Conservation (phyloP, 2,888 invertebrate species). For the Teleogryllus oceanicus region DNA sequence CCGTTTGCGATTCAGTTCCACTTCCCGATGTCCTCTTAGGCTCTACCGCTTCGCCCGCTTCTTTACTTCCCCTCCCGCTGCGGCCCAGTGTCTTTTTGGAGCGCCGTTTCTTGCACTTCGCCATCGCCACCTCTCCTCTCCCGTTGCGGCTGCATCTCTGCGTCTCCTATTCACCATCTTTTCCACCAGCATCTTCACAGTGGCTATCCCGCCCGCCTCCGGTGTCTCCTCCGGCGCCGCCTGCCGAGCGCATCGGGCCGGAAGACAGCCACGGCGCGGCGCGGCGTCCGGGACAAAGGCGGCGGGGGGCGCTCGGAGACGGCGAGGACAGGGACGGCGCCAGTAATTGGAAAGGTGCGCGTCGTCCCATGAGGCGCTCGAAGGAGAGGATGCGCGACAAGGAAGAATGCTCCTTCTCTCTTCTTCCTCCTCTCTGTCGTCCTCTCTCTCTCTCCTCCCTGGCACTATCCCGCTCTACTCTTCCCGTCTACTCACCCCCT, state of each 20-base stretch:
- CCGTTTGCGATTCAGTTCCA: too few species aligned
- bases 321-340: background rate
- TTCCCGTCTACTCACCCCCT: background rate
- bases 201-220: background rate
- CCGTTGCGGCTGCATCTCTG: too few species aligned
- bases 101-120: too few species aligned
- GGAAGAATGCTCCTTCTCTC: background rate
- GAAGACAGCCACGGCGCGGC: background rate
- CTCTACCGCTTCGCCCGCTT: too few species aligned
- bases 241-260: conserved; percentile 5
- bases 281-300: background rate
- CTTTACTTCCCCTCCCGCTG: too few species aligned
- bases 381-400: background rate
- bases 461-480: background rate
- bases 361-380: background rate
- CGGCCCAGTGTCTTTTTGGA: too few species aligned
- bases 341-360: conserved; percentile 18
- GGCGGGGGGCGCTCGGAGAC: background rate
- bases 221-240: background rate
- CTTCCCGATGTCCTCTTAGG: too few species aligned
- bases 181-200: background rate
- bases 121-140: too few species aligned
- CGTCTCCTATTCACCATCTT: background rate
- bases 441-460: background rate
- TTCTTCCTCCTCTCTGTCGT: background rate